Conservation (phyloP, 53 echinoderm and acorn worm genomes). For the Apostichopus leukothele region DNA sequence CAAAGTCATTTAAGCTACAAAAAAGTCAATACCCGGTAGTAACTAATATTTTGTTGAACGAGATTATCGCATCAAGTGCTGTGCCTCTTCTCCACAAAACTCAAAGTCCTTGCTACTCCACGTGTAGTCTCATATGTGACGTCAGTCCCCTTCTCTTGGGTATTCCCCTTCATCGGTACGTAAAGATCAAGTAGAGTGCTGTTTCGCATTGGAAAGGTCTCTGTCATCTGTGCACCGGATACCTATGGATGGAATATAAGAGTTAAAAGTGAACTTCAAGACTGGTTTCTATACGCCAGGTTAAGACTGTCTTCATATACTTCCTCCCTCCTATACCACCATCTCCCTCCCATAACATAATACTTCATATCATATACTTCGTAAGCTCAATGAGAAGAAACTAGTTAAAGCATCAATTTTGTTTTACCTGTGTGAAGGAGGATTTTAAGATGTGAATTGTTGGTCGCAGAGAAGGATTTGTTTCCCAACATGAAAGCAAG, state of each 20-base stretch:
- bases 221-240: neutral
- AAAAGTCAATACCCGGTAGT: too few species aligned
- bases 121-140: neutral
- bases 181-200: neutral
- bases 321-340: too few species aligned
- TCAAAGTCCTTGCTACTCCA: neutral
- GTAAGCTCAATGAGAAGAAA: too few species aligned
- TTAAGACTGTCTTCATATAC: too few species aligned
- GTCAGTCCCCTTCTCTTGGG: neutral
- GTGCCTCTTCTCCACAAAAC: neutral
- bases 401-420: too few species aligned
- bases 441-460: neutral
- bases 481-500: neutral
- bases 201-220: neutral
- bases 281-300: too few species aligned
- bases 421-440: neutral
- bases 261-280: too few species aligned
- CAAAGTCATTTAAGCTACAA: too few species aligned
- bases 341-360: too few species aligned
- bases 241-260: neutral
- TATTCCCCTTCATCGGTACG: neutral
- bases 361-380: too few species aligned
- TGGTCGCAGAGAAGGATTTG: neutral
- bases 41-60: too few species aligned
- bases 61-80: neutral